Evolutionary conservation across 2,113 vertebrate genomes (phyloP).

Genomic region (Chaenocephalus aceratus): DNA sequence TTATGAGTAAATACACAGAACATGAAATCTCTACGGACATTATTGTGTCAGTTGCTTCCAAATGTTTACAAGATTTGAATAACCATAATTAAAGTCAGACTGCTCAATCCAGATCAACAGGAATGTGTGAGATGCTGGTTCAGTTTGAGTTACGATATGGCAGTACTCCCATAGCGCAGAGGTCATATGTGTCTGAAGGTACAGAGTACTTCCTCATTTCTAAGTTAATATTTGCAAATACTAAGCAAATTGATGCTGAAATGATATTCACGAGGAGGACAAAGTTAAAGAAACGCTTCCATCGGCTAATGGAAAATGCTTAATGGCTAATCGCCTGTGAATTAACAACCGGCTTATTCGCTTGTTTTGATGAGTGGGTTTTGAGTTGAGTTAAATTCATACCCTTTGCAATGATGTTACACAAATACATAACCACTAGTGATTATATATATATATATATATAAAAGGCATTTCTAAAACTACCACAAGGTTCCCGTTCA

Average conservation of each 20-base stretch:
- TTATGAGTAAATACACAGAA: too few species aligned
- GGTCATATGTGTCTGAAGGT: background rate
- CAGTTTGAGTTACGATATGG: background rate
- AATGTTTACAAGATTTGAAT: background rate
- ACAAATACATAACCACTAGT: too few species aligned
- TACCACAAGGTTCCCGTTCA: background rate
- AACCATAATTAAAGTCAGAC: background rate
- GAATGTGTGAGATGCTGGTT: background rate
- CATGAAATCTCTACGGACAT: background rate
- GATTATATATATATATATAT: too few species aligned
- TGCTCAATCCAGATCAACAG: conserved; percentile 13
- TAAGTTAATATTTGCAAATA: conserved; percentile 44
- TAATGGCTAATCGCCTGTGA: too few species aligned
- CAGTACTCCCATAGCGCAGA: background rate
- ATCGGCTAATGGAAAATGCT: too few species aligned
- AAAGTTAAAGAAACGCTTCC: background rate
- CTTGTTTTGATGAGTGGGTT: background rate
- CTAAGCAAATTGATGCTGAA: conserved; percentile 17
- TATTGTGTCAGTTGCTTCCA: background rate
- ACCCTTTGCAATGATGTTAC: background rate
- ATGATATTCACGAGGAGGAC: background rate
- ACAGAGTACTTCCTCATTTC: conserved; percentile 42
- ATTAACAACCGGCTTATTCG: background rate
- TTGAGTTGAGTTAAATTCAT: background rate
- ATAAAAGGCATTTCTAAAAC: too few species aligned